Evolutionary conservation across 2,113 vertebrate genomes (phyloP).

Genomic region (Siphamia tubifer): DNA sequence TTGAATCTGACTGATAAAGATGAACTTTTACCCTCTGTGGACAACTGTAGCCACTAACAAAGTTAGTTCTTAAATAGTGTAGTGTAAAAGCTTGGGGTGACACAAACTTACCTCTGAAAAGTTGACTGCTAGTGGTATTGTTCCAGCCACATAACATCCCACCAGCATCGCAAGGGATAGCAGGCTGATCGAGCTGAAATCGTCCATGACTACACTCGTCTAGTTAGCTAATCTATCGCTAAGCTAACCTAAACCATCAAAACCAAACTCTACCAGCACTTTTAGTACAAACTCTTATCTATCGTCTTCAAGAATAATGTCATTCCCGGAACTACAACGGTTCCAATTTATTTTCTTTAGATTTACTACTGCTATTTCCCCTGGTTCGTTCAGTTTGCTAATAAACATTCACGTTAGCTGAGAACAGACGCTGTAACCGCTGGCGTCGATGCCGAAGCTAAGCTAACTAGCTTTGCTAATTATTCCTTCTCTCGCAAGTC

Average conservation of each 20-base stretch:
- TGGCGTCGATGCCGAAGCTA: conserved; percentile 42
- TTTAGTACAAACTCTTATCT: background rate
- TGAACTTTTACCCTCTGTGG: background rate
- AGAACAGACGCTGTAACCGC: background rate
- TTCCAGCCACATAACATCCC: conserved; percentile 97
- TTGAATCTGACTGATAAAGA: too few species aligned
- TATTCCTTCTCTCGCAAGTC: background rate
- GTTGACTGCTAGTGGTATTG: conserved; percentile 95
- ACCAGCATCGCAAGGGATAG: conserved; percentile 95
- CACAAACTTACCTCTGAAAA: conserved; percentile 92
- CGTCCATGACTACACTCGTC: conserved; percentile 85
- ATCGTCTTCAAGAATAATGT: background rate
- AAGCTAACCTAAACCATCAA: conserved; percentile 34
- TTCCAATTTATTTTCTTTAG: too few species aligned
- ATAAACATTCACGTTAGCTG: conserved; percentile 45
- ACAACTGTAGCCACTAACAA: background rate
- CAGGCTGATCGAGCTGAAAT: conserved; percentile 92
- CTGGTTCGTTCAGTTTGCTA: background rate
- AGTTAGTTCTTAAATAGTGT: too few species aligned
- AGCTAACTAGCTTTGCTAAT: conserved; percentile 46
- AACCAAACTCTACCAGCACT: background rate
- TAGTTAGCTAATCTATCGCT: conserved; percentile 11
- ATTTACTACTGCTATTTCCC: too few species aligned
- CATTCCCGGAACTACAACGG: conserved; percentile 2
- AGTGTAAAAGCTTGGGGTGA: too few species aligned